Base-by-base conservation (phyloP, 1,140 invertebrate species). In the Cydia splendana region DNA sequence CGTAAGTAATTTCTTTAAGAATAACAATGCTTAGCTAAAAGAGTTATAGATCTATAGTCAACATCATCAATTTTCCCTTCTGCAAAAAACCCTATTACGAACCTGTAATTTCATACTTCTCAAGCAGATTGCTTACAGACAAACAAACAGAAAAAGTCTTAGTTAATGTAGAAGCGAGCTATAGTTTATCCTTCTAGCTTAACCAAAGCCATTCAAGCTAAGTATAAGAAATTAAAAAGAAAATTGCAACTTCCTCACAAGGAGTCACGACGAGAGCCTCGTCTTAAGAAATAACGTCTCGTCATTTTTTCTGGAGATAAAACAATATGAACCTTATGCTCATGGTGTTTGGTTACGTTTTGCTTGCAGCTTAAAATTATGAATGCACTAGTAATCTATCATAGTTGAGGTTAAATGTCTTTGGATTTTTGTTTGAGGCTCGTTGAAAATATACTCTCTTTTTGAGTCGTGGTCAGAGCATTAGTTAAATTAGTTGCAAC, bases 191-290 rank as follows among this genome's bases (percentile, higher is more conserved):
- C 34, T 71, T 71, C 34, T 18, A 71, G 34, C 67, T 71, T 38
- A 71, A 71, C 34, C 34, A 34, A 62, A 62, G 51, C 30, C 30
- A 18, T 71, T 71, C 67, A 71, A 38, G n/a, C 67, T 71, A 71
- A 71, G 30, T 71, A 71, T 71, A 71, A 71, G 34, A 71, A 71
- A 71, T 71, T 71, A 71, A 71, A 71, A 71, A 71, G 30, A 38
- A 71, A 71, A 71, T 71, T 71, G 67, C 67, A 71, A 71, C 67
- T 71, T 71, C 67, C 67, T 71, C 30, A 38, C 57, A 38, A 71
- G 67, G 34, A 71, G 67, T 71, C 67, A 71, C 67, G 67, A 71
- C 34, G 20, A 62, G 20, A 24, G 57, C 57, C 57, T 62, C 57
- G 57, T 62, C 57, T 62, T 62, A 62, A 62, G 57, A 62, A 62